These are phyloP conservation scores for Patiria miniata DNA, from an alignment of 35 echinoderm and acorn worm species.

Conservation along the genomic window DNA sequence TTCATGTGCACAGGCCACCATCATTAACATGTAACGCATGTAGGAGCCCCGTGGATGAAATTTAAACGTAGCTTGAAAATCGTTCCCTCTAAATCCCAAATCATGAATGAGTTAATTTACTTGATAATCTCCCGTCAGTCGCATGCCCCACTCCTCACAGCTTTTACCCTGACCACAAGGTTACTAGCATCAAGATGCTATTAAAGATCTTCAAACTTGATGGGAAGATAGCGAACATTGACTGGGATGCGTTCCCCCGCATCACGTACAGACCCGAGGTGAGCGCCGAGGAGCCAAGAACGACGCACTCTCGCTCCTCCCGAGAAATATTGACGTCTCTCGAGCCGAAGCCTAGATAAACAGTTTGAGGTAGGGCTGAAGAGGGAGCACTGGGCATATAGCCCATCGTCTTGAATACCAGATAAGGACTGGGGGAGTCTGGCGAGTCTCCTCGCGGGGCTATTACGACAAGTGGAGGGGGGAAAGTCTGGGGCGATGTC, in stretches of 20 bases:
- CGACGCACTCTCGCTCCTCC: background rate
- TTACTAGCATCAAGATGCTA: slow-evolving; percentile 1
- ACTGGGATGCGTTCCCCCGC: background rate
- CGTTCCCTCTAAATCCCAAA: too few species aligned
- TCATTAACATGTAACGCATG: too few species aligned
- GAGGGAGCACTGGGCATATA: slow-evolving; percentile 23
- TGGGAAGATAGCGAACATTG: too few species aligned
- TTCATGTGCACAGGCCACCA: too few species aligned
- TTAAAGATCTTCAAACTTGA: background rate
- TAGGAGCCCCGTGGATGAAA: too few species aligned
- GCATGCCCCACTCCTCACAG: too few species aligned
- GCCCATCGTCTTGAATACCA: slow-evolving; percentile 5
- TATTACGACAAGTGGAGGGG: background rate
- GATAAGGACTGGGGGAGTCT: background rate
- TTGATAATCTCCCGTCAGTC: too few species aligned
- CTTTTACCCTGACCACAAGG: background rate
- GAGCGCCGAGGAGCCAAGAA: background rate
- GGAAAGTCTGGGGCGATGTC: too few species aligned
- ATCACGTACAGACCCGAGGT: slow-evolving; percentile 28
- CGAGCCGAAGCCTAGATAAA: background rate
- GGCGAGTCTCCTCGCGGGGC: background rate
- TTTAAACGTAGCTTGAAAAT: too few species aligned
- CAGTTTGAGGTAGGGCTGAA: slow-evolving; percentile 3
- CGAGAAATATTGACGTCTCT: slow-evolving; percentile 28
- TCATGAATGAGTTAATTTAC: too few species aligned